These are phyloP conservation scores for Adrianichthys oophorus DNA, from an alignment of 2,797 vertebrate species.

Conservation along the genomic window DNA sequence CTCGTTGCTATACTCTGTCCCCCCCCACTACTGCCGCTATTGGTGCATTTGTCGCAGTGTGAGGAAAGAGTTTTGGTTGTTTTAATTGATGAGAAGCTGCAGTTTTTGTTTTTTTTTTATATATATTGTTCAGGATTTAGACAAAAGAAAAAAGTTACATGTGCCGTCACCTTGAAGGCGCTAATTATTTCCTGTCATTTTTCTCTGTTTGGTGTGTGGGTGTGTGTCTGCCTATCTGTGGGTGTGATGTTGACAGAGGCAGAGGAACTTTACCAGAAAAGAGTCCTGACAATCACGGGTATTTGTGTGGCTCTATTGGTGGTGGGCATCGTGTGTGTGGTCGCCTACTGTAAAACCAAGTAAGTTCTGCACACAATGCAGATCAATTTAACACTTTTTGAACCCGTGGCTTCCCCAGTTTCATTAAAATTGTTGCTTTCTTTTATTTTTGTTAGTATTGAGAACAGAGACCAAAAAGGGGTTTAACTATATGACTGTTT, in stretches of 20 bases:
- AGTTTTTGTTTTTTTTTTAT: no score
- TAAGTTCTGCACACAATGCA: conserved; percentile 74
- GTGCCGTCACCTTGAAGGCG: conserved; percentile 20
- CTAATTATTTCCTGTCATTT: conserved; percentile 49
- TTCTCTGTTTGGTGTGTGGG: conserved; percentile 28
- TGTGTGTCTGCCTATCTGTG: conserved; percentile 49
- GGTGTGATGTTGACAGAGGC: conserved; percentile 84
- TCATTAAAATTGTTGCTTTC: background rate
- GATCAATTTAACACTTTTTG: conserved; percentile 5
- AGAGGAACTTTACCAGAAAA: conserved; percentile 98
- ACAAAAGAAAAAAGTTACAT: conserved; percentile 17
- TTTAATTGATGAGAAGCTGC: background rate
- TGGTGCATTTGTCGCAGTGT: conserved; percentile 39
- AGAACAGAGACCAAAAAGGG: conserved; percentile 7
- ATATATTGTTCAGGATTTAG: conserved; percentile 55
- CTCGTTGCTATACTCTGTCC: conserved; percentile 16
- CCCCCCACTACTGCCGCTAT: conserved; percentile 15
- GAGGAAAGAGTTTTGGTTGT: conserved; percentile 10
- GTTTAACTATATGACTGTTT: conserved; percentile 10
- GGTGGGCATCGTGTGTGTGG: conserved; percentile 97
- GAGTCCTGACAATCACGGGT: conserved; percentile 97
- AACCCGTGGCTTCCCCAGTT: background rate
- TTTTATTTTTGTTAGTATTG: background rate
- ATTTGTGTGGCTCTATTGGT: conserved; percentile 97
- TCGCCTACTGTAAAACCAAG: conserved; percentile 99